Evolutionary conservation across 2,888 invertebrate species (phyloP), one percentile per base, ranked within the genome.

Genomic region (Acleris emargana): DNA sequence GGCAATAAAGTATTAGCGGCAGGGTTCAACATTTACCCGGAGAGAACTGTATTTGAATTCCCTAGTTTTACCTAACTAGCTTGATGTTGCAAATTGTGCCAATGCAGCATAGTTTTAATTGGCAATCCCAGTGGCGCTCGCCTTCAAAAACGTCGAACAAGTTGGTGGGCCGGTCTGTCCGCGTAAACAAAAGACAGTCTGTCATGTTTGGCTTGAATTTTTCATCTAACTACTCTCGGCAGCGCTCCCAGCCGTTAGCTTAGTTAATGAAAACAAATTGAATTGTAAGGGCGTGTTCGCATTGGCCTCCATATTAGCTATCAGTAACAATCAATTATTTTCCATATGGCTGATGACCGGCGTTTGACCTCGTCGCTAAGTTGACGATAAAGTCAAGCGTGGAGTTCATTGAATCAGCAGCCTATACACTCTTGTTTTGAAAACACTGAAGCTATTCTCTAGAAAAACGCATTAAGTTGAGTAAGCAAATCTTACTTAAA

Each of bases 121-220:
- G 45, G 16, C 45, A 45, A 45, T 45, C 16, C n/a, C 17, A 16
- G 45, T 7, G 17, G 45, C 5, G 32, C 28, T 9, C 28, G 18
- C 25, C 17, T 43, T 55, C 43, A 18, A 20, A 45, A 16, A 13
- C 28, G 47, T 47, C 28, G 17, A 25, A 17, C 32, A 3, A 45
- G 51, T 60, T 52, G 52, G 51, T 52, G 22, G 50, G 25, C n/a
- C 45, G 45, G 5, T 51, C 16, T 28, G 28, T 6, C 6, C 22
- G 42, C 16, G 3, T 6, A 42, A 42, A 17, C 17, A 58, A 58
- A 32, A n/a, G 18, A 18, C 47, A 28, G 32, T 11, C 28, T 38
- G 53, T 32, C 58, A 32, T 28, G 45, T 17, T 42, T 16, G 9
- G 22, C 5, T 43, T 17, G 55, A n/a, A 45, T 22, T 25, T 55